Conservation (phyloP, 2,797 vertebrate genomes). For the Mionectes olivaceus region DNA sequence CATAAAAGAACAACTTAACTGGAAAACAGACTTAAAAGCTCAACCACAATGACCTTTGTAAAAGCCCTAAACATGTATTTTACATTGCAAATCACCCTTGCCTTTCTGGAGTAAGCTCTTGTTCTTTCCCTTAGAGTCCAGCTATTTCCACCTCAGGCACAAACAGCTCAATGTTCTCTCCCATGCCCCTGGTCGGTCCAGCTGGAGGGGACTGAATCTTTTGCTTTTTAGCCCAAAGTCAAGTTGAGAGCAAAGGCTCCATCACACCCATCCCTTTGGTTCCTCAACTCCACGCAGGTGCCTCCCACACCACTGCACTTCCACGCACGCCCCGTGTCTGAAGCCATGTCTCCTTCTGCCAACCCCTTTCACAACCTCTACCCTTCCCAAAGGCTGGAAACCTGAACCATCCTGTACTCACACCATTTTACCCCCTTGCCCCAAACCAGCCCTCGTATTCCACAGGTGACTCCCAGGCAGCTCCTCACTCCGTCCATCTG, state of each 20-base stretch:
- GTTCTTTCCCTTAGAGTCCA: not conserved
- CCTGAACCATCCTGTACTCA: not conserved
- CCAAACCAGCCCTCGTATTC: fast-evolving
- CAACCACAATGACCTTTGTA: not conserved
- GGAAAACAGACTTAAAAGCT: not conserved
- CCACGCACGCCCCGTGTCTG: fast-evolving
- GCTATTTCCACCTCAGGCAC: not conserved
- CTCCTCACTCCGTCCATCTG: not conserved
- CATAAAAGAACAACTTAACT: not conserved
- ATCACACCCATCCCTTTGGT: not conserved
- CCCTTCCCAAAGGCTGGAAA: not conserved
- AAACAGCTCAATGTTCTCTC: not conserved
- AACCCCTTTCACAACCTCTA: not conserved
- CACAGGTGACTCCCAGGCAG: not conserved
- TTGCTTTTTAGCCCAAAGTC: not conserved
- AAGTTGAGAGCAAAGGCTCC: not conserved
- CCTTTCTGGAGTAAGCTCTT: not conserved
- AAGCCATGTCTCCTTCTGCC: not conserved
- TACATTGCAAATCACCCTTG: not conserved
- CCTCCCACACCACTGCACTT: not conserved
- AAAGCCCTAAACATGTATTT: not conserved
- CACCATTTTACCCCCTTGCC: not conserved
- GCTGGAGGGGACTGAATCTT: not conserved
- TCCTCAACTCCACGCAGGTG: not conserved
- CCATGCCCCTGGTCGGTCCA: not conserved